Evolutionary conservation across 1,140 invertebrate genomes (phyloP).

Genomic region (Goniozus legneri): DNA sequence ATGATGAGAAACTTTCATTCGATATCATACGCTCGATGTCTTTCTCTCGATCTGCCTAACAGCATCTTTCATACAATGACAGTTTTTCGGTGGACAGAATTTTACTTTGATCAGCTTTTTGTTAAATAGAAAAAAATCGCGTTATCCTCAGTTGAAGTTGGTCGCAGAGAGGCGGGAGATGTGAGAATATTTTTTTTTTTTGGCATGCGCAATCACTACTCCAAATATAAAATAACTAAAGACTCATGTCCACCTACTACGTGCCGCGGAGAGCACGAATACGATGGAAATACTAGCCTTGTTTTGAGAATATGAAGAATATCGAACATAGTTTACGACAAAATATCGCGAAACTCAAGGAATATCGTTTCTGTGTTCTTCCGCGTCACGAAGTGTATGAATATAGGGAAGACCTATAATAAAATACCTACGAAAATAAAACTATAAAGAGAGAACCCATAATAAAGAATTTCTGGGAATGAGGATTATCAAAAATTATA

Average conservation of each 20-base stretch:
- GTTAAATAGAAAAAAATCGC: slow-evolving; percentile 37
- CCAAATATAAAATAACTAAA: slow-evolving; percentile 55
- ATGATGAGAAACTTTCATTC: slow-evolving; percentile 18
- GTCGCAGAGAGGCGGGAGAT: slow-evolving; percentile 53
- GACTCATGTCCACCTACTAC: slow-evolving; percentile 49
- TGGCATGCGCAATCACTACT: slow-evolving; percentile 56
- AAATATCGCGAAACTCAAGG: neutral
- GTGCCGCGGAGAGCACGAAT: slow-evolving; percentile 36
- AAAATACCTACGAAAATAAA: slow-evolving; percentile 41
- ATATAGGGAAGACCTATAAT: slow-evolving; percentile 40
- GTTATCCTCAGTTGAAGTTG: slow-evolving; percentile 48
- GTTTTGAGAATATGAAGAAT: neutral
- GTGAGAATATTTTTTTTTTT: slow-evolving; percentile 49
- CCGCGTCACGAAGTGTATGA: slow-evolving; percentile 38
- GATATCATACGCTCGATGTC: slow-evolving; percentile 24
- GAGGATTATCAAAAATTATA: too few relatives aligned
- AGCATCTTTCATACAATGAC: slow-evolving; percentile 19
- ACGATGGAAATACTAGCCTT: too few relatives aligned
- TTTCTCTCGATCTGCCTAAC: slow-evolving; percentile 8
- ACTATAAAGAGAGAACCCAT: slow-evolving; percentile 28
- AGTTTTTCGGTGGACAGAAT: slow-evolving; percentile 28
- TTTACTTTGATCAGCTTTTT: slow-evolving; percentile 37
- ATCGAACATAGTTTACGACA: neutral
- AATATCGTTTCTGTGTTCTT: slow-evolving; percentile 16
- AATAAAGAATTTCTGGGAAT: slow-evolving; percentile 21